A percentile compares a stretch with the other conserved stretches of the same genome.
Conservation (phyloP, 2,113 vertebrate genomes). For the Epinephelus fuscoguttatus region DNA sequence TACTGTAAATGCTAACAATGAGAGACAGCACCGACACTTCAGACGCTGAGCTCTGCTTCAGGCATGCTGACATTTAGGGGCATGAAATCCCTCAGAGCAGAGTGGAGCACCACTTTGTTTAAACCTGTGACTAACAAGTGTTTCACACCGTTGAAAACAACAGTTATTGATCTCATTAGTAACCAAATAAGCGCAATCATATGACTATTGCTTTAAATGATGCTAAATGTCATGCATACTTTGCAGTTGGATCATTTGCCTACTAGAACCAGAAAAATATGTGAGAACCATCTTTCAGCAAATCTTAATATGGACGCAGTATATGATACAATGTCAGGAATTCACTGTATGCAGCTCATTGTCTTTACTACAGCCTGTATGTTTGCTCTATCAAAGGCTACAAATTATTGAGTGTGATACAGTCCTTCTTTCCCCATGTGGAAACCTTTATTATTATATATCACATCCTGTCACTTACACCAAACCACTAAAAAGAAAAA, state of each 20-base stretch:
- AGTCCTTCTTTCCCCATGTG: neutral
- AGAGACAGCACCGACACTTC: constrained; percentile 23
- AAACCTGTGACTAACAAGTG: neutral
- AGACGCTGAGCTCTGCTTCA: constrained; percentile 23
- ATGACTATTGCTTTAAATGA: neutral
- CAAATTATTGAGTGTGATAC: neutral
- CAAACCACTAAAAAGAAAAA: too few species aligned
- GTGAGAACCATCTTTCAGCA: neutral
- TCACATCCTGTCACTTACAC: too few species aligned
- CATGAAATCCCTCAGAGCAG: constrained; percentile 8
- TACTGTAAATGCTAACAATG: constrained; percentile 56
- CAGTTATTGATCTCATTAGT: neutral
- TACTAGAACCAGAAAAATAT: neutral
- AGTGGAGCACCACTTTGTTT: constrained; percentile 2
- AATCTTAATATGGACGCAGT: neutral
- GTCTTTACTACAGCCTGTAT: neutral
- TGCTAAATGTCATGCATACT: neutral
- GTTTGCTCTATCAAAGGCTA: neutral
- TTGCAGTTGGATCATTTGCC: neutral
- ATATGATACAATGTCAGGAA: neutral
- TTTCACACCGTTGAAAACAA: neutral
- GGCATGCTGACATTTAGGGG: constrained; percentile 57
- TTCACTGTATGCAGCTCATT: neutral
- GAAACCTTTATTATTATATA: too few species aligned
- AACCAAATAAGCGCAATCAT: neutral